Base-by-base conservation (phyloP, 2,797 vertebrate genomes). In the Rallus crepitans region DNA sequence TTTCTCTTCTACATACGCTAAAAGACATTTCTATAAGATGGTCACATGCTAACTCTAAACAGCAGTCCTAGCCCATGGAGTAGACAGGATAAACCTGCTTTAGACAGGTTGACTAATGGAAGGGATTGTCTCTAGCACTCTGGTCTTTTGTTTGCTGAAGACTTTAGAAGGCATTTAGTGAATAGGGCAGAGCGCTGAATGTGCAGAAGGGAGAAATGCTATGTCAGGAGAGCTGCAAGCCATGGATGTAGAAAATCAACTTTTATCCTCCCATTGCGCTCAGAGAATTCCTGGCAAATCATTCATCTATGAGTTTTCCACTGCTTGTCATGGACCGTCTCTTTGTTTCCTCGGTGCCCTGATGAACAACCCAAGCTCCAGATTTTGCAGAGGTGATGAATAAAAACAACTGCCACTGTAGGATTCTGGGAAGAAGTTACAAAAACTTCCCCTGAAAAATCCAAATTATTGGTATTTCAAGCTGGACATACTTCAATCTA, bases 1-100 rank as follows among this genome's bases (percentile, higher is more conserved):
- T 5, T 82, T 85, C 57, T 48, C 24, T 15, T 69, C 12, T n/a
- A 39, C 0, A 0, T 13, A 20, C 47, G 14, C 40, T 37, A n/a
- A 48, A 85, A 52, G 50, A 65, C 77, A 61, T 40, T 86, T 40
- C 66, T 65, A 2, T 39, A 69, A 71, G 35, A 55, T 0, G 2
- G 53, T 69, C 42, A 93, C n/a, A 11, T 47, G 15, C 6, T 56
- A 5, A 39, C 71, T 71, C 52, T 65, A 59, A 73, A 60, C n/a
- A 68, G 50, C 27, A 55, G 50, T 93, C 39, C 19, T 21, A 63
- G 33, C 27, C 56, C 68, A 48, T 0, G 19, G 30, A 73, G 45
- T 0, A 90, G 77, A 84, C 91, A 85, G 81, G 86, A 90, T 60
- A 95, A 94, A 94, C 94, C 63, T 89, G 86, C 88, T 95, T 73